Evolutionary conservation across 2,797 vertebrate species (phyloP).

Genomic region (Sebastes minor): DNA sequence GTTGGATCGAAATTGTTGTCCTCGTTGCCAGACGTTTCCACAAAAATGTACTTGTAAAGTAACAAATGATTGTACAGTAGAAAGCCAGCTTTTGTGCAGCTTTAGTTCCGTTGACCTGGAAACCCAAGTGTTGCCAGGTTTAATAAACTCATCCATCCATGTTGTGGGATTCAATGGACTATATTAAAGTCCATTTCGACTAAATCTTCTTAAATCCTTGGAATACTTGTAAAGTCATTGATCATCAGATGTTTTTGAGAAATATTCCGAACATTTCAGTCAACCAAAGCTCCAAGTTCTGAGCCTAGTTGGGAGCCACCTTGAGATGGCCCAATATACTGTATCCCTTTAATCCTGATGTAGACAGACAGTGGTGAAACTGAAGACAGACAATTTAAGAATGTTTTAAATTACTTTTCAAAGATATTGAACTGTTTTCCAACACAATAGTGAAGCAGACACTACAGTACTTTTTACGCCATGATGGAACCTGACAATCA

Average conservation of each 20-base stretch:
- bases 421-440: not conserved
- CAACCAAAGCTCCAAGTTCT: not conserved
- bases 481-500: not conserved
- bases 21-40: slow-evolving; percentile 68
- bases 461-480: not conserved
- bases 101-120: slow-evolving; percentile 68
- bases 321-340: not conserved
- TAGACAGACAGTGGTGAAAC: not conserved
- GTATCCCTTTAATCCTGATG: not conserved
- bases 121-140: slow-evolving; percentile 64
- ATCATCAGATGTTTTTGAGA: slow-evolving; percentile 38
- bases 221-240: slow-evolving; percentile 54
- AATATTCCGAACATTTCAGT: slow-evolving; percentile 29
- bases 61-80: slow-evolving; percentile 70
- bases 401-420: not conserved
- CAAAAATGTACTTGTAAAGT: slow-evolving; percentile 77
- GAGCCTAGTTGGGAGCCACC: not conserved
- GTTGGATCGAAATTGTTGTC: slow-evolving; percentile 56
- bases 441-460: not conserved
- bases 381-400: not conserved
- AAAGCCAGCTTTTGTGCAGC: slow-evolving; percentile 67
- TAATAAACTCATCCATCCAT: slow-evolving; percentile 72
- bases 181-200: slow-evolving; percentile 67
- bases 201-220: slow-evolving; percentile 49
- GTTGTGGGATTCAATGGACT: slow-evolving; percentile 67